Percentiles rank a stretch among this genome's conserved stretches.
Evolutionary conservation across 2,797 vertebrate species (phyloP).

Genomic region (Caiman crocodilus): DNA sequence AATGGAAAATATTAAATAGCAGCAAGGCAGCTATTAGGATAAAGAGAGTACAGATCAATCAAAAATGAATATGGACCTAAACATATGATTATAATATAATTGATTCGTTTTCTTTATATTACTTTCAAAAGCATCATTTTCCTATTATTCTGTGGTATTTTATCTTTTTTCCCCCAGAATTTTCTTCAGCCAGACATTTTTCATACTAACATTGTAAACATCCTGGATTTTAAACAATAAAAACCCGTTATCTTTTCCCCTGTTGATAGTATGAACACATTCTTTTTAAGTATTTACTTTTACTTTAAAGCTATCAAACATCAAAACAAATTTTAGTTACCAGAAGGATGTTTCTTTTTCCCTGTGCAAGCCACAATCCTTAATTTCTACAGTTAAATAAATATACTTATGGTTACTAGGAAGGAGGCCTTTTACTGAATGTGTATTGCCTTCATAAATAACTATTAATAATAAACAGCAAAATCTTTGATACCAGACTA

Average conservation of each 20-base stretch:
- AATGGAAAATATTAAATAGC: conserved; percentile 19
- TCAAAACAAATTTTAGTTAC: conserved; percentile 1
- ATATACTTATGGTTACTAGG: neutral
- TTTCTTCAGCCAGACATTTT: conserved; percentile 23
- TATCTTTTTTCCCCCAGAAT: neutral
- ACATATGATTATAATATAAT: conserved; percentile 8
- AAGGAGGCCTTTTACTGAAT: neutral
- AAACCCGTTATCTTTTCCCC: neutral
- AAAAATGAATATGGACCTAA: conserved; percentile 12
- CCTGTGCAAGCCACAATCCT: conserved; percentile 1
- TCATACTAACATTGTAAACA: conserved; percentile 10
- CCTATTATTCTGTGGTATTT: neutral
- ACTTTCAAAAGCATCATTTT: conserved; percentile 26
- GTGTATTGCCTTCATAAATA: neutral
- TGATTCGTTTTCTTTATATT: conserved; percentile 20
- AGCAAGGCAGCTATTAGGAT: conserved; percentile 27
- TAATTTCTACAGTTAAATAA: conserved; percentile 11
- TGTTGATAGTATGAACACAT: neutral
- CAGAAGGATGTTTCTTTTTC: neutral
- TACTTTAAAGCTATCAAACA: conserved; percentile 27
- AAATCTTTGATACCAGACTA: conserved; percentile 34
- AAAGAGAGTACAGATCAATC: neutral
- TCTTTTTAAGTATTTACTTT: conserved; percentile 34
- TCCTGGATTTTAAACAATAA: conserved; percentile 30
- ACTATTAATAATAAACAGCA: conserved; percentile 23